Percentiles rank a stretch among this genome's conserved stretches.
Conservation (phyloP, 2,113 vertebrate genomes). For the Saimiri boliviensis region DNA sequence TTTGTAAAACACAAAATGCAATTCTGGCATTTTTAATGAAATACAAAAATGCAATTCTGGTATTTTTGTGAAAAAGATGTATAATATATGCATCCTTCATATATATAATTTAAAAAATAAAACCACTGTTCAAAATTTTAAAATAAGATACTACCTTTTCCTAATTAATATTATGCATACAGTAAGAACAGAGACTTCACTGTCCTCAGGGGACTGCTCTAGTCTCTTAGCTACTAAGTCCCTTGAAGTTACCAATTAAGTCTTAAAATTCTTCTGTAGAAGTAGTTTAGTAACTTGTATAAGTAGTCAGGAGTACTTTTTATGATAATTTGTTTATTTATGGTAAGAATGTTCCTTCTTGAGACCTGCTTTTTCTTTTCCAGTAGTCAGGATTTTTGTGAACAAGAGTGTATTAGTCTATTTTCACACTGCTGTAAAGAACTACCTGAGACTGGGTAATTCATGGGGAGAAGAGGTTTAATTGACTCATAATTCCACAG, state of each 20-base stretch:
- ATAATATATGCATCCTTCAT: not conserved
- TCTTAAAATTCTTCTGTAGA: not conserved
- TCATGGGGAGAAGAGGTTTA: too few relatives aligned
- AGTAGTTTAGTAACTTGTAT: not conserved
- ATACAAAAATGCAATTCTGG: not conserved
- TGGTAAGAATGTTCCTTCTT: not conserved
- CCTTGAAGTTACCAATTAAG: not conserved
- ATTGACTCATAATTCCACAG: too few relatives aligned
- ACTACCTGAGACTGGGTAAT: too few relatives aligned
- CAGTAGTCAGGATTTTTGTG: not conserved
- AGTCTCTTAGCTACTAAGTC: not conserved
- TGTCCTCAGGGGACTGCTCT: not conserved
- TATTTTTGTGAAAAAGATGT: not conserved
- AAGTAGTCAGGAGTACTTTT: not conserved
- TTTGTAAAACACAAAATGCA: too few relatives aligned
- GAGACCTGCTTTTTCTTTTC: not conserved
- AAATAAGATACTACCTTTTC: not conserved
- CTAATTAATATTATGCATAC: not conserved
- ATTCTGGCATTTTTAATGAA: too few relatives aligned
- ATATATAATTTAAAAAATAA: constrained; percentile 17
- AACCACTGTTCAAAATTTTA: not conserved
- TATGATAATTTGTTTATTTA: not conserved
- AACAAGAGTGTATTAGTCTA: not conserved
- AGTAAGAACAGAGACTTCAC: not conserved
- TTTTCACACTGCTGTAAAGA: too few relatives aligned